Base-by-base conservation (phyloP, 1,140 invertebrate genomes). In the Eumaeus atala region DNA sequence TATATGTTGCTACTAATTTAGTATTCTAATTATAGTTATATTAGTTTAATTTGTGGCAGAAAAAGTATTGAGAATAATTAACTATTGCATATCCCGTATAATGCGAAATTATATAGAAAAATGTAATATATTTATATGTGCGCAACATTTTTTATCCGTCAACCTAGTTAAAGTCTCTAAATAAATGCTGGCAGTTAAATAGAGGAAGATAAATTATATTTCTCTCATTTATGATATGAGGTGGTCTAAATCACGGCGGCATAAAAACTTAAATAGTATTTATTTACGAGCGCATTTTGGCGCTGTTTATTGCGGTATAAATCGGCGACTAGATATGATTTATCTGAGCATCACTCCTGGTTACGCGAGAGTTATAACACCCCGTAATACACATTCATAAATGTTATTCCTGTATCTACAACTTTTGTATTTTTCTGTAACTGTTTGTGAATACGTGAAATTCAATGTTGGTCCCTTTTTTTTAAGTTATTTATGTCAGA, bases 321-420 rank as follows among this genome's bases (percentile, higher is more conserved):
- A 80, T 83, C 77, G 78, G 74, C 67, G 67, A 76, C 68, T 77
- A 79, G 79, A 81, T 80, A 79, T 85, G 82, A 85, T 85, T 78
- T 85, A 85, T 72, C 70, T 71, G 68, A 69, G 72, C 82, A 85
- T 85, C 82, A 83, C 61, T 83, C 72, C 59, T 82, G 68, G 77
- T 85, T 85, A 83, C 61, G 55, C 54, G 64, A 81, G 74, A 70
- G 72, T 79, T 79, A 72, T 69, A 67, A 42, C 53, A 40, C 51
- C 59, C 59, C 64, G 73, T 80, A 80, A 82, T 76, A 70, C 72
- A 48, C 58, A 66, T 67, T 73, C 66, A 70, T 70, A 59, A 63
- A 67, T 57, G 59, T 61, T 62, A 59, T 56, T 58, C 9, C 12
- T 14, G 12, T 38, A 14, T 44, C 4, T 44, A 14, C 40, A 16